Evolutionary conservation across 1,140 invertebrate species (phyloP), one percentile per base, ranked within the genome.

Genomic region (Drosophila sturtevanti): DNA sequence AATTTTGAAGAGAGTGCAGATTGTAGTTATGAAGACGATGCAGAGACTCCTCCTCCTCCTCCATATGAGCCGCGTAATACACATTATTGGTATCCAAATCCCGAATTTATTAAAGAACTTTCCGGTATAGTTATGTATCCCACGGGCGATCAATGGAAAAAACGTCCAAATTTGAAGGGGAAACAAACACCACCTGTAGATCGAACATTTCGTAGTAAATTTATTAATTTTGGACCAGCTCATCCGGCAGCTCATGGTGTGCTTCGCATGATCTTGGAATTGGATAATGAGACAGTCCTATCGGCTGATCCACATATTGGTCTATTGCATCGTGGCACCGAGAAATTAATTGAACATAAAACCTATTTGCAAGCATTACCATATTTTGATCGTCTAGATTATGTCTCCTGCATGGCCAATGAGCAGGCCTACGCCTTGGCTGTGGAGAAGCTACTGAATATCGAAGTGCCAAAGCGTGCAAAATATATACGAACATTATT

Each of bases 181-280:
- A 92, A 81, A 63, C 14, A 21, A 31, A 38, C 21, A 6, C 67
- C 68, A 18, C 84, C 86, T 0, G 80, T 86, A n/a, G 93, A 94
- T 77, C 92, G 92, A 38, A 90, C 89, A 16, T 92, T 96, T 41
- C 92, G 93, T 67, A 95, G 95, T 66, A 93, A 95, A 63, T 92
- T 93, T 22, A 86, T 97, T 4, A 97, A 97, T 87, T 97, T 97
- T 92, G 97, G 97, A 4, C 97, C 96, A 5, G 95, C 96, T 67
- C 97, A 97, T 94, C 96, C 97, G 52, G 96, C 97, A 34, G 97
- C 96, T 74, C 96, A 97, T 86, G 97, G 97, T 24, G 96, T 97
- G 35, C 92, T 97, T n/a, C 93, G 96, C 52, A 92, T 97, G 59
- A 93, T 97, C 4, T 89, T 97, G 31, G 94, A 96, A 77, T 86